These are phyloP conservation scores for Dendroctonus valens DNA, from an alignment of 1,140 invertebrate genomes.

Conservation along the genomic window DNA sequence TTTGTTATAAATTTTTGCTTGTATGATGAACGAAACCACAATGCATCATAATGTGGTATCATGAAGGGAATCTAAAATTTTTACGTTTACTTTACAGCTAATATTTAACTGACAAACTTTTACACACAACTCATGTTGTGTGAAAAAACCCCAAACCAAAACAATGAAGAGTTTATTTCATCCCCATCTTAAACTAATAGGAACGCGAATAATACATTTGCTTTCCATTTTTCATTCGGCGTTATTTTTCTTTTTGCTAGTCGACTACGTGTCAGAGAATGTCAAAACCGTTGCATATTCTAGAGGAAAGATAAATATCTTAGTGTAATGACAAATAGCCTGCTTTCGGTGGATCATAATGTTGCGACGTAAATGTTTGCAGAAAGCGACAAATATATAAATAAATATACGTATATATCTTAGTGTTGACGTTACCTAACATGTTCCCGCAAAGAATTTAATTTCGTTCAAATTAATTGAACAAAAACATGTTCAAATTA, in stretches of 20 bases:
- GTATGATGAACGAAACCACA: no score
- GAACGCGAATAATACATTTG: background rate
- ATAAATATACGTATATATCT: background rate
- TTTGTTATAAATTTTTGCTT: no score
- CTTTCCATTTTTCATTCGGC: background rate
- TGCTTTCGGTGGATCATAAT: background rate
- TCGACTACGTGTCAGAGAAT: background rate
- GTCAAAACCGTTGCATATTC: background rate
- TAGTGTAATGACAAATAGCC: conserved; percentile 11
- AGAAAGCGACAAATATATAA: conserved; percentile 1
- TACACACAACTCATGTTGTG: no score
- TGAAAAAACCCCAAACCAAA: no score
- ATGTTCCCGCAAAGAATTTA: conserved; percentile 8
- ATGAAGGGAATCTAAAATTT: background rate
- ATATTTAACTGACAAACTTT: no score
- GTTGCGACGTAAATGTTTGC: conserved; percentile 9
- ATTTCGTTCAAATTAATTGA: conserved; percentile 13
- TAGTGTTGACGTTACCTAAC: background rate
- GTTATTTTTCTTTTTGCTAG: conserved; percentile 12
- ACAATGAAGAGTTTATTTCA: background rate
- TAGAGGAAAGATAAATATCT: conserved; percentile 8
- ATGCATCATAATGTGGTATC: no score
- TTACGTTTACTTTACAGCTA: background rate
- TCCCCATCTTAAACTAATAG: background rate
- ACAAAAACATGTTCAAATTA: conserved; percentile 9